Evolutionary conservation across 2,888 invertebrate species (phyloP).

Genomic region (Digitonthophagus gazella): DNA sequence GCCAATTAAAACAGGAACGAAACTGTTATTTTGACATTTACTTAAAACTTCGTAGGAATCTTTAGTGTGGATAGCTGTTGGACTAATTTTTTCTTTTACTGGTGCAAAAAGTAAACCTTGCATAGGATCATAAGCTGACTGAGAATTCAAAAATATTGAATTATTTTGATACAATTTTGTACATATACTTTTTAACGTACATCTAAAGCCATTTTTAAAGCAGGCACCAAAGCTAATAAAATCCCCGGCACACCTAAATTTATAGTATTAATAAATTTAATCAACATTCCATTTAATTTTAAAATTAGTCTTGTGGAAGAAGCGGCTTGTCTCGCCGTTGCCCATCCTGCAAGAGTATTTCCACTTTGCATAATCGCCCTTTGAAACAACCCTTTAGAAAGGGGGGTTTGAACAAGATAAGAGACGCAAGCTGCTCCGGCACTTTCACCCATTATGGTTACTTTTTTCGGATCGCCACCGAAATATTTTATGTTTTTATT

Average conservation of each 20-base stretch:
- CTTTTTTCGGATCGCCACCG: conserved; percentile 22
- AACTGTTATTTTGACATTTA: conserved; percentile 25
- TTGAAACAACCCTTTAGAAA: conserved; percentile 22
- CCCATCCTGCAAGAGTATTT: conserved; percentile 19
- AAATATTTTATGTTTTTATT: conserved; percentile 22
- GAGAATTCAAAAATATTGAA: not conserved
- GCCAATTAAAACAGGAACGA: conserved; percentile 34
- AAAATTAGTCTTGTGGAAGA: conserved; percentile 26
- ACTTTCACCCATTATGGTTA: conserved; percentile 24
- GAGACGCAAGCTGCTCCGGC: conserved; percentile 24
- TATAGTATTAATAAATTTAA: not conserved
- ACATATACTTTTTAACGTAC: not conserved
- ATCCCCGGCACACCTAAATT: not conserved
- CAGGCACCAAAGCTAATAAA: too few relatives aligned
- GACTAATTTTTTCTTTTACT: conserved; percentile 38
- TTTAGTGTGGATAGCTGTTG: conserved; percentile 38
- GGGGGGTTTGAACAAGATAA: conserved; percentile 21
- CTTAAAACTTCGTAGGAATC: conserved; percentile 33
- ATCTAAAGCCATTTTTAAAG: not conserved
- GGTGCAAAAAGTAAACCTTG: conserved; percentile 40
- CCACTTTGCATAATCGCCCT: conserved; percentile 27
- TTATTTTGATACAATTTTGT: not conserved
- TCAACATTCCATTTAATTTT: conserved; percentile 24
- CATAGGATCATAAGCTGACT: conserved; percentile 24
- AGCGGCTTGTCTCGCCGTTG: conserved; percentile 28